Percentiles rank a stretch among this genome's conserved stretches.
phyloP scores from a whole-genome alignment of 2,113 vertebrate genomes.

The Platycercus adscitus region DNA sequence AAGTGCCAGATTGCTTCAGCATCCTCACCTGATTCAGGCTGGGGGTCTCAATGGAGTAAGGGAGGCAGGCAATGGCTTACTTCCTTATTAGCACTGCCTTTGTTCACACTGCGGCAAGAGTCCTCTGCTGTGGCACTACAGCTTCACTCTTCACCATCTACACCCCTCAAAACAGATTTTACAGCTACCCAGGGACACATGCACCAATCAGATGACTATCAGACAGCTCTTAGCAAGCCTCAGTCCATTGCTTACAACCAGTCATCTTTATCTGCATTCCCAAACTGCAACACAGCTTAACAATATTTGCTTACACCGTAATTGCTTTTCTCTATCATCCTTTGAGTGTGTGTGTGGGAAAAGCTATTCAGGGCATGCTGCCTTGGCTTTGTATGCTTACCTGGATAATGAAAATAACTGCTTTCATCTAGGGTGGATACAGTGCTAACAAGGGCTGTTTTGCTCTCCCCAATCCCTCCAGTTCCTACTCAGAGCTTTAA shows the following conservation, averaged over 20 bases:
- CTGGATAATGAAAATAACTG: background rate
- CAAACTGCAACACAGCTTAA: background rate
- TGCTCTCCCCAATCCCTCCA: background rate
- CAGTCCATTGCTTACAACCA: background rate
- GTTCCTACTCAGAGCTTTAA: background rate
- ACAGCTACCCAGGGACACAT: background rate
- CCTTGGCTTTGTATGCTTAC: background rate
- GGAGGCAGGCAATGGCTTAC: background rate
- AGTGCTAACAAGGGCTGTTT: background rate
- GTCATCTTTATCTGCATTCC: background rate
- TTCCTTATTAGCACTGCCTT: background rate
- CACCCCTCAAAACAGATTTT: background rate
- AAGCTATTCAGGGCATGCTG: background rate
- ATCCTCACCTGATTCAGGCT: background rate
- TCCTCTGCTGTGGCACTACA: background rate
- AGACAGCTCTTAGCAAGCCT: background rate
- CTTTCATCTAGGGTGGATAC: background rate
- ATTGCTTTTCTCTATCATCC: background rate
- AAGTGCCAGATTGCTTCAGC: background rate
- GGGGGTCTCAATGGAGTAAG: background rate
- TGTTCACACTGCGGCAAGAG: background rate
- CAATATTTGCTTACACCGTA: background rate
- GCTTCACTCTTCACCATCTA: background rate
- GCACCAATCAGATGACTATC: background rate
- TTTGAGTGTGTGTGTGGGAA: rapidly evolving